A percentile compares a stretch with the other conserved stretches of the same genome.
phyloP scores from a whole-genome alignment of 92 coral and sea anemone species.

The Zoanthus sociatus region DNA sequence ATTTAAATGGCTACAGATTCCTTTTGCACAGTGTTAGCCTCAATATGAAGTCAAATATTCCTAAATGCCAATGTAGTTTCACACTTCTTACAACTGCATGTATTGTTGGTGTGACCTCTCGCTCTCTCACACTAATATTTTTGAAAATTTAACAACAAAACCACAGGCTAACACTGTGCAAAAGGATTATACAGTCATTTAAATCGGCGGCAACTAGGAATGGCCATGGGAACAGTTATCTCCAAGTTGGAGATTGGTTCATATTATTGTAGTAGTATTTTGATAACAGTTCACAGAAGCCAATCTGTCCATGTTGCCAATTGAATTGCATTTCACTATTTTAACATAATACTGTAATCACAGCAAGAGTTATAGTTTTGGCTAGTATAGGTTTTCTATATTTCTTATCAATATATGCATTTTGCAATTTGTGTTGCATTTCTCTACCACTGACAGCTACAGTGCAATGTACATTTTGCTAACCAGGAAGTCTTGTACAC shows the following conservation, averaged over 20 bases:
- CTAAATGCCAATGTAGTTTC: too few relatives aligned
- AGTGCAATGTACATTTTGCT: slow-evolving; percentile 6
- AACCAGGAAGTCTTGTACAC: slow-evolving; percentile 37
- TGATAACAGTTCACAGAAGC: slow-evolving; percentile 34
- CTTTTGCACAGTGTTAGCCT: too few relatives aligned
- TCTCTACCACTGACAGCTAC: slow-evolving; percentile 30
- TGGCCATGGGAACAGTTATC: slow-evolving; percentile 12
- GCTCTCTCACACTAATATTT: too few relatives aligned
- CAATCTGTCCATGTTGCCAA: slow-evolving; percentile 39
- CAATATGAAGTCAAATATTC: too few relatives aligned
- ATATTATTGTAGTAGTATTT: slow-evolving; percentile 35
- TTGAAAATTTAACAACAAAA: too few relatives aligned
- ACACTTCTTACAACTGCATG: too few relatives aligned
- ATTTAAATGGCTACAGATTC: too few relatives aligned
- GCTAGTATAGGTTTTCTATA: slow-evolving; percentile 13
- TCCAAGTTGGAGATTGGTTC: slow-evolving; percentile 42
- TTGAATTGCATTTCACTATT: slow-evolving; percentile 25
- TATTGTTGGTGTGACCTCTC: too few relatives aligned
- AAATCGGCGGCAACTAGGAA: too few relatives aligned
- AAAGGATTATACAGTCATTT: too few relatives aligned
- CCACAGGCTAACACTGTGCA: too few relatives aligned
- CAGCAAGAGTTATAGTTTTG: slow-evolving; percentile 34
- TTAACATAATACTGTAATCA: slow-evolving; percentile 35
- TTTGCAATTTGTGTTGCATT: slow-evolving; percentile 14
- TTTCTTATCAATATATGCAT: slow-evolving; percentile 31